phyloP scores from a whole-genome alignment of 2,797 vertebrate species.

The Pyrocephalus nanus region DNA sequence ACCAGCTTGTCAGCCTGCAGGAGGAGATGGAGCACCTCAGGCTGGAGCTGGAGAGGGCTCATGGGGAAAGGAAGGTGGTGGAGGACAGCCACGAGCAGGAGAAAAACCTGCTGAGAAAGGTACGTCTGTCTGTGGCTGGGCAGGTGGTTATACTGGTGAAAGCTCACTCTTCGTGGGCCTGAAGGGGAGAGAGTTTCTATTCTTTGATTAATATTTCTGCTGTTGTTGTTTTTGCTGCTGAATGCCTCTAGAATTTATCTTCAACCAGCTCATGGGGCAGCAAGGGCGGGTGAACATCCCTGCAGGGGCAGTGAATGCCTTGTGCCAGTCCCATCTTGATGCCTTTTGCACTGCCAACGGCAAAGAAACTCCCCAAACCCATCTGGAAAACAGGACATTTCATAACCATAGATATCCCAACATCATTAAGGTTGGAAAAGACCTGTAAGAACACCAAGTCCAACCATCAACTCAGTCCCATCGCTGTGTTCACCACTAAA shows the following conservation, averaged over 20 bases:
- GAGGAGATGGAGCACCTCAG: conserved; percentile 83
- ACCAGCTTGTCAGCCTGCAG: conserved; percentile 79
- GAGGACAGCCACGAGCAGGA: conserved; percentile 83
- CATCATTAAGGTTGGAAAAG: background rate
- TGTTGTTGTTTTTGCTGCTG: too few species aligned
- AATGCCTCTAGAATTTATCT: background rate
- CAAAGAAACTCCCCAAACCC: background rate
- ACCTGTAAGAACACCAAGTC: background rate
- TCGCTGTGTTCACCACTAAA: background rate
- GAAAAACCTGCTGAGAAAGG: conserved; percentile 83
- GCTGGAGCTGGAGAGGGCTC: conserved; percentile 80
- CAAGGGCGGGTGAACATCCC: background rate
- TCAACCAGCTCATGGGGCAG: background rate
- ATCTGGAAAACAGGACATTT: background rate
- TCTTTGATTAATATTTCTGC: background rate
- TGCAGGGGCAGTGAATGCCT: background rate
- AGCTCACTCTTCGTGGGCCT: accelerated
- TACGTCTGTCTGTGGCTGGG: background rate
- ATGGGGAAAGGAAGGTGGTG: conserved; percentile 72
- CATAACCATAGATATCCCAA: accelerated
- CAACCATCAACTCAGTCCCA: background rate
- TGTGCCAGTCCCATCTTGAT: accelerated
- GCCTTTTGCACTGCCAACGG: background rate
- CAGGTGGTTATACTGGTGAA: background rate
- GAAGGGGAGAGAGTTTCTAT: background rate